Evolutionary conservation across 1,140 invertebrate genomes (phyloP), one percentile per base, ranked within the genome.

Genomic region (Aphelenchoides fujianensis): DNA sequence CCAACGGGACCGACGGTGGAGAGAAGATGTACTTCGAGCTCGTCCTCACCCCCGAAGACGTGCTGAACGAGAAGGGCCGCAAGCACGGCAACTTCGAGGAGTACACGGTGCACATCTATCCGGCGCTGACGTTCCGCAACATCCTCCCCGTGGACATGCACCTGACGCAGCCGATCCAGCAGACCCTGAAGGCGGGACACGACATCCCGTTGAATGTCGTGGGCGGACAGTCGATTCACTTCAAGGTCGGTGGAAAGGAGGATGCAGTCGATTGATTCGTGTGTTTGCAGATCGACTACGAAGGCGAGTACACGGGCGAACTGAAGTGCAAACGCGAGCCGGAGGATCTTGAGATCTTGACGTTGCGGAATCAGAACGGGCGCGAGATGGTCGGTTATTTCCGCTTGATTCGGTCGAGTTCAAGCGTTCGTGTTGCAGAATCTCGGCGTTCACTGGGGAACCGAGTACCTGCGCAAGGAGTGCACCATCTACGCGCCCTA

Each of bases 401-500:
- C n/a, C n/a, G n/a, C n/a, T n/a, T n/a, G n/a, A n/a, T n/a, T n/a
- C n/a, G n/a, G n/a, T n/a, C n/a, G n/a, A n/a, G n/a, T n/a, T n/a
- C n/a, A n/a, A n/a, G n/a, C n/a, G n/a, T n/a, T n/a, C n/a, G n/a
- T n/a, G n/a, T n/a, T n/a, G n/a, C n/a, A 88, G 85, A 91, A 95
- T 84, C 88, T 97, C 1, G 94, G 94, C 68, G 89, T 97, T 82
- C 91, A 92, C 83, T 90, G 88, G 68, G 88, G 88, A n/a, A 84
- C 86, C 28, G 86, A 89, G 64, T 88, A 89, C 16, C 90, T 90
- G 2, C 85, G 82, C 64, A 81, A 90, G 0, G 86, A 90, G 52
- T 87, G 94, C 82, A 89, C 91, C 0, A 84, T 98, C 0, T 98
- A 93, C 83, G 93, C 92, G 83, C 96, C 95, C 3, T 98, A 96